These are phyloP conservation scores for Pleuronectes platessa DNA, from an alignment of 2,113 vertebrate genomes.

Conservation along the genomic window DNA sequence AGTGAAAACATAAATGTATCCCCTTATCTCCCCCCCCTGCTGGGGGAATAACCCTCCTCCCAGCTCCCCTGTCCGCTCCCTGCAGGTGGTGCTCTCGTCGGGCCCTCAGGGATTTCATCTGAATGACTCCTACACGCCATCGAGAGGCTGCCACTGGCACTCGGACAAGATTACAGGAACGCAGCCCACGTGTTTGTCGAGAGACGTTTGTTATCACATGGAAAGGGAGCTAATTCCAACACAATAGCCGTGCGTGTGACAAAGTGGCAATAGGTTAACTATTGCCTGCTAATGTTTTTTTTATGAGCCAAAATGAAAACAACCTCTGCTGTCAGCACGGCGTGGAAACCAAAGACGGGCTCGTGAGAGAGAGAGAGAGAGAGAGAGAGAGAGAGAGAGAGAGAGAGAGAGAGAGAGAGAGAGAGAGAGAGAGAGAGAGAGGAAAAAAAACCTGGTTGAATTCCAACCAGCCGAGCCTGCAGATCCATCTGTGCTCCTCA, in stretches of 20 bases:
- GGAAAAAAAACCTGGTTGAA: background rate
- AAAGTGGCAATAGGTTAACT: constrained; percentile 52
- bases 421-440: background rate
- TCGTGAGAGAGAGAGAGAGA: background rate
- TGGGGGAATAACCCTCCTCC: constrained; percentile 34
- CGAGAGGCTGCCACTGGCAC: constrained; percentile 26
- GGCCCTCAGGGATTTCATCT: background rate
- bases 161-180: constrained; percentile 27
- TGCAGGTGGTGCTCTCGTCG: constrained; percentile 47
- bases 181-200: constrained; percentile 53
- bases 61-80: background rate
- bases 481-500: constrained; percentile 19
- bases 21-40: constrained; percentile 60
- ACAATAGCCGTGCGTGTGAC: constrained; percentile 55
- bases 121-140: background rate
- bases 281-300: constrained; percentile 22
- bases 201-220: constrained; percentile 52
- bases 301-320: constrained; percentile 48
- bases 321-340: background rate
- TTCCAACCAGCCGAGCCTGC: background rate
- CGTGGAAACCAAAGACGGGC: background rate
- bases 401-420: too few relatives aligned
- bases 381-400: too few relatives aligned
- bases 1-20: constrained; percentile 43
- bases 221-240: constrained; percentile 53